phyloP scores from a whole-genome alignment of 2,888 invertebrate genomes.

The Aspidiotus destructor region DNA sequence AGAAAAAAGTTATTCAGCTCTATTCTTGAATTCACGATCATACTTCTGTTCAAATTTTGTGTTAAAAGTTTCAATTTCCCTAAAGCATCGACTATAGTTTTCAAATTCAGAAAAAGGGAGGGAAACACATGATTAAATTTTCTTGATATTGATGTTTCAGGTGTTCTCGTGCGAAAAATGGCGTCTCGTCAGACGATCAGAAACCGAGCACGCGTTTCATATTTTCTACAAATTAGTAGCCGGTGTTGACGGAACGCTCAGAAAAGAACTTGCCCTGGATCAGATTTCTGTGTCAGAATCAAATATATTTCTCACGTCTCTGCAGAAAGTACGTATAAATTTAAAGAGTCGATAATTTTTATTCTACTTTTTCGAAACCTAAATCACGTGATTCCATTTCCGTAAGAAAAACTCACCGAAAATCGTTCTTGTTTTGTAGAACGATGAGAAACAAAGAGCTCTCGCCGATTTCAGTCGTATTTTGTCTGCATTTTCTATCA shows the following conservation, averaged over 20 bases:
- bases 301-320: slow-evolving; percentile 68
- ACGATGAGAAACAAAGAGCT: slow-evolving; percentile 69
- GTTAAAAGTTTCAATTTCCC: no score
- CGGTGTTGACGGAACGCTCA: slow-evolving; percentile 68
- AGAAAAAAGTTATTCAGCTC: no score
- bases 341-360: no score
- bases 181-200: slow-evolving; percentile 58
- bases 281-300: slow-evolving; percentile 54
- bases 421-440: slow-evolving; percentile 40
- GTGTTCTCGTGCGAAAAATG: slow-evolving; percentile 68
- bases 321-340: slow-evolving; percentile 52
- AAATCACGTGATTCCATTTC: no score
- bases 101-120: no score
- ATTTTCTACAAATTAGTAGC: slow-evolving; percentile 62
- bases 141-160: slow-evolving; percentile 39
- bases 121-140: no score
- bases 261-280: slow-evolving; percentile 74
- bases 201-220: slow-evolving; percentile 51
- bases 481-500: slow-evolving; percentile 61
- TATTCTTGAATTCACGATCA: no score
- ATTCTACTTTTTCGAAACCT: no score
- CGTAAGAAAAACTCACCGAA: no score
- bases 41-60: no score
- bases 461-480: slow-evolving; percentile 73
- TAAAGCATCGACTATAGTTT: no score